Conservation (phyloP, 2,888 invertebrate genomes). For the Drymonia ruficornis region DNA sequence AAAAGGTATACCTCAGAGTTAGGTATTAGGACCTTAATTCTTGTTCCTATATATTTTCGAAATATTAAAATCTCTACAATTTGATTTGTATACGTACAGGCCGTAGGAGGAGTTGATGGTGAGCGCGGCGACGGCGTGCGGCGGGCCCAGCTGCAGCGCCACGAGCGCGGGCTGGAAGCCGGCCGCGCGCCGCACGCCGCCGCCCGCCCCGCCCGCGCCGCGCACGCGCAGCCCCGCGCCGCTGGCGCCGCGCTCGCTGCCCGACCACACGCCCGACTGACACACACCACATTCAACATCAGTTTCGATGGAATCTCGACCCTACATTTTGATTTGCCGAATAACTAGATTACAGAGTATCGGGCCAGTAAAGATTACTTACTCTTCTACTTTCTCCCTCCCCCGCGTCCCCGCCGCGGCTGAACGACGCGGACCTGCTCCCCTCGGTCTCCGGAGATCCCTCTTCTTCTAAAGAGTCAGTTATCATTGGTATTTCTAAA, state of each 20-base stretch:
- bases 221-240: constrained; percentile 62
- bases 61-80: neutral
- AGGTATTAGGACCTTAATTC: neutral
- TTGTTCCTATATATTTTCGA: neutral
- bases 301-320: neutral
- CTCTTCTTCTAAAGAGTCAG: constrained; percentile 89
- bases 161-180: constrained; percentile 99
- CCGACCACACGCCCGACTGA: constrained; percentile 55
- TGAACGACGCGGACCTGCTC: constrained; percentile 68
- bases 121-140: constrained; percentile 94
- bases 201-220: constrained; percentile 70
- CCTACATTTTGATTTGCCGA: neutral
- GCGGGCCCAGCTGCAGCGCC: constrained; percentile 95
- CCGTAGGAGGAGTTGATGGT: constrained; percentile 98
- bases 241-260: constrained; percentile 23
- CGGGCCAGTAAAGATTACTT: constrained; percentile 15
- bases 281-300: too few relatives aligned
- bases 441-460: constrained; percentile 92
- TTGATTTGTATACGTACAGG: constrained; percentile 93
- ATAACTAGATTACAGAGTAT: too few relatives aligned
- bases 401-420: constrained; percentile 55
- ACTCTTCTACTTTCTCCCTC: constrained; percentile 64
- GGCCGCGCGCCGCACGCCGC: constrained; percentile 90
- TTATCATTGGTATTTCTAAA: constrained; percentile 93
- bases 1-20: neutral